Percentiles rank a stretch among this genome's conserved stretches.
These are phyloP conservation scores for Xanthia icteritia DNA, from an alignment of 2,888 invertebrate species.

Conservation along the genomic window DNA sequence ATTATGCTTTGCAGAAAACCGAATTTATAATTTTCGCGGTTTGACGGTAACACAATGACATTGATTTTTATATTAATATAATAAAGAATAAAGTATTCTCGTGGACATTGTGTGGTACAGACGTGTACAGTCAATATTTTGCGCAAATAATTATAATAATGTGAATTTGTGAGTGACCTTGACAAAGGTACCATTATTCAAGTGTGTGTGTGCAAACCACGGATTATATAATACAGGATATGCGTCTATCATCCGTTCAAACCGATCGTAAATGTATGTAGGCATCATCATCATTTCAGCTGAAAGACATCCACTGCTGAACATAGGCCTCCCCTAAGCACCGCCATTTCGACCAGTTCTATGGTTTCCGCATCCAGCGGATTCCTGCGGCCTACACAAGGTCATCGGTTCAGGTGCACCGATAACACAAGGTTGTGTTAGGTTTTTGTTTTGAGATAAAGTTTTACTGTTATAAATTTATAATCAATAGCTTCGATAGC, in stretches of 20 bases:
- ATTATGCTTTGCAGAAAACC: neutral
- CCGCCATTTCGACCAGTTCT: no score
- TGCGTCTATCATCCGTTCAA: neutral
- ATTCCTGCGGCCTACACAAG: no score
- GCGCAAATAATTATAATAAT: neutral
- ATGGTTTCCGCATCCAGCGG: no score
- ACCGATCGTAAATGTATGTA: neutral
- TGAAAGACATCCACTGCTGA: no score
- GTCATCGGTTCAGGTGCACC: no score
- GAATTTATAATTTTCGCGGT: constrained; percentile 5
- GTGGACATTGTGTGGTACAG: constrained; percentile 12
- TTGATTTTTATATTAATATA: no score
- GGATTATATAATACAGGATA: constrained; percentile 2
- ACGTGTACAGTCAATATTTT: constrained; percentile 31
- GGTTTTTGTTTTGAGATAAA: no score
- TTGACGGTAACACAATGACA: constrained; percentile 28
- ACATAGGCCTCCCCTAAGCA: no score
- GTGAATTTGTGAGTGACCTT: constrained; percentile 8
- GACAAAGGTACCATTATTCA: neutral
- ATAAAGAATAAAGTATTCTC: constrained; percentile 31
- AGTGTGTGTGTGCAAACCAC: constrained; percentile 1
- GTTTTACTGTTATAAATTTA: neutral
- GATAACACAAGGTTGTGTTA: no score
- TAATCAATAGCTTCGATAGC: neutral
- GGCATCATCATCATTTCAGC: no score